Percentiles rank a stretch among this genome's conserved stretches.
These are phyloP conservation scores for Colossoma macropomum DNA, from an alignment of 2,113 vertebrate species.

Conservation along the genomic window DNA sequence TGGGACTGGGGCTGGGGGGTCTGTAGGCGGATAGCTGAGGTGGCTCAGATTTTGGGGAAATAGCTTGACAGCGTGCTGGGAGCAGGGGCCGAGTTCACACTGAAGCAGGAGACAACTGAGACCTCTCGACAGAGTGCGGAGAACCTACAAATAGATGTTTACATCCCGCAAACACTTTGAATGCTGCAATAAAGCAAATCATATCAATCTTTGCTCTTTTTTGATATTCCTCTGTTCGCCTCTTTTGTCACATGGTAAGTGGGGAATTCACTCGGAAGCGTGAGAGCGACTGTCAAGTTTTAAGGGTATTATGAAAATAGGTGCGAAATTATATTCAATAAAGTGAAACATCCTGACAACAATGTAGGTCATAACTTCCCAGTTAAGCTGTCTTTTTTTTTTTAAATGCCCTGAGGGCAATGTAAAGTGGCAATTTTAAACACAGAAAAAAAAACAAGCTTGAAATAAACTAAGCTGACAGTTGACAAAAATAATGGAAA, in stretches of 20 bases:
- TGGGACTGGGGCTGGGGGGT: constrained; percentile 36
- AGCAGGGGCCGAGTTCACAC: constrained; percentile 71
- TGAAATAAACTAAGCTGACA: constrained; percentile 36
- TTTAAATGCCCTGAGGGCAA: constrained; percentile 30
- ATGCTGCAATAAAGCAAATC: constrained; percentile 70
- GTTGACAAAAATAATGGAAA: constrained; percentile 27
- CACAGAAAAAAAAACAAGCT: constrained; percentile 16
- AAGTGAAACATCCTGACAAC: constrained; percentile 57
- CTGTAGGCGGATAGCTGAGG: constrained; percentile 55
- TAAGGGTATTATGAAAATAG: constrained; percentile 52
- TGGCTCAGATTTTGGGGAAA: constrained; percentile 77
- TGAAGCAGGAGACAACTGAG: constrained; percentile 77
- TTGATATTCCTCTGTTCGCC: constrained; percentile 64
- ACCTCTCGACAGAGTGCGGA: constrained; percentile 75
- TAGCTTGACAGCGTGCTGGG: constrained; percentile 73
- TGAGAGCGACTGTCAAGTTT: constrained; percentile 59
- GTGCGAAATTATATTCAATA: constrained; percentile 62
- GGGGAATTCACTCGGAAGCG: constrained; percentile 60
- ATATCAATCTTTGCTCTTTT: constrained; percentile 69
- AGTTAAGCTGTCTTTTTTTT: constrained; percentile 59
- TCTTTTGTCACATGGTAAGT: constrained; percentile 65
- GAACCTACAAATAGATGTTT: constrained; percentile 78
- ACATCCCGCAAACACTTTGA: constrained; percentile 71
- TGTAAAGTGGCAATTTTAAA: constrained; percentile 41
- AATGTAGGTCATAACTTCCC: constrained; percentile 68